phyloP scores from a whole-genome alignment of 2,113 vertebrate species.

The Agapornis roseicollis region DNA sequence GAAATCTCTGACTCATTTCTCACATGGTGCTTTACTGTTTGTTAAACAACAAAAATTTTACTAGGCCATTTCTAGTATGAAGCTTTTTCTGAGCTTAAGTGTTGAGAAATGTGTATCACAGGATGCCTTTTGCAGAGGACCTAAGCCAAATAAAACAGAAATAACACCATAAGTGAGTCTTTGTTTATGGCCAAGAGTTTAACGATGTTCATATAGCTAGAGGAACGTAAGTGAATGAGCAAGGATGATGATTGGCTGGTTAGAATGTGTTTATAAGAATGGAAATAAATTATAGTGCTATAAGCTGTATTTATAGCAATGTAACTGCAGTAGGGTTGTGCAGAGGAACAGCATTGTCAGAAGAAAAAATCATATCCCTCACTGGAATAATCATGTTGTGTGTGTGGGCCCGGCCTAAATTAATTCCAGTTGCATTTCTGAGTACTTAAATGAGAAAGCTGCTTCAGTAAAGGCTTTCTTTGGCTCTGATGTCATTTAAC shows the following conservation, averaged over 20 bases:
- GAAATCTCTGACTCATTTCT: background rate
- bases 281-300: background rate
- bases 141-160: background rate
- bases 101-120: background rate
- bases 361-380: constrained; percentile 2
- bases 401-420: background rate
- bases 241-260: background rate
- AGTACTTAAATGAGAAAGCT: background rate
- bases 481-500: background rate
- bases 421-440: constrained; percentile 33
- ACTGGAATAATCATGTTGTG: background rate
- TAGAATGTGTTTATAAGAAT: constrained; percentile 15
- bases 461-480: background rate
- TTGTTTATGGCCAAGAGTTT: background rate
- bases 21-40: background rate
- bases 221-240: background rate
- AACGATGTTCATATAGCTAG: background rate
- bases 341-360: background rate
- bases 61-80: background rate
- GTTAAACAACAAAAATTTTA: background rate
- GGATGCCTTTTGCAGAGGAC: background rate
- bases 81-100: background rate
- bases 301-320: background rate
- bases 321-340: background rate
- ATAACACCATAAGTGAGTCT: background rate